phyloP scores from a whole-genome alignment of 2,888 invertebrate genomes.

The Xylota sylvarum region DNA sequence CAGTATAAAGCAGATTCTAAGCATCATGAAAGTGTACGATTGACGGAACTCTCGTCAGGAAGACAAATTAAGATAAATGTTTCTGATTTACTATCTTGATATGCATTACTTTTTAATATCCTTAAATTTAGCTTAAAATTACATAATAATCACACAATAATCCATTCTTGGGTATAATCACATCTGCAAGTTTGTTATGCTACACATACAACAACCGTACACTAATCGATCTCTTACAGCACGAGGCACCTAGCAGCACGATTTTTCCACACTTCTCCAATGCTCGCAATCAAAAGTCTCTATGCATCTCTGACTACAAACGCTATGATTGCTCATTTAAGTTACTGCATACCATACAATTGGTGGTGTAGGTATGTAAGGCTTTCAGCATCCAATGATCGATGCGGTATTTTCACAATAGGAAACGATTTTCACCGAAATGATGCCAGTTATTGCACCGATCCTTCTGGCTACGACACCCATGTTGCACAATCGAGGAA shows the following conservation, averaged over 20 bases:
- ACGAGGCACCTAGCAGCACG: constrained; percentile 28
- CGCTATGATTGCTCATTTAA: constrained; percentile 37
- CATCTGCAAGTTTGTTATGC: constrained; percentile 20
- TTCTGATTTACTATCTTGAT: not conserved
- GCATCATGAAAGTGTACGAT: too few relatives aligned
- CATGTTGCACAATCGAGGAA: constrained; percentile 48
- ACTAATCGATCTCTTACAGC: constrained; percentile 38
- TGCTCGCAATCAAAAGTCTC: constrained; percentile 5
- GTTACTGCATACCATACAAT: constrained; percentile 6
- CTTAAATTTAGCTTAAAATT: not conserved
- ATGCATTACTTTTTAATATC: not conserved
- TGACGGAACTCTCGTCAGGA: too few relatives aligned
- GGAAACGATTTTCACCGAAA: constrained; percentile 17
- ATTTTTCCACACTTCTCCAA: constrained; percentile 49
- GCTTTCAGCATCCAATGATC: constrained; percentile 32
- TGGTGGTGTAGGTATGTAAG: constrained; percentile 1
- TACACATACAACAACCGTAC: constrained; percentile 20
- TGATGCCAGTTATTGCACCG: constrained; percentile 7
- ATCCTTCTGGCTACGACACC: not conserved
- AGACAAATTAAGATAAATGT: too few relatives aligned
- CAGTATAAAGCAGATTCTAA: too few relatives aligned
- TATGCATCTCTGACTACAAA: constrained; percentile 6
- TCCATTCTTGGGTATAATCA: not conserved
- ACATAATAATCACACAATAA: not conserved
- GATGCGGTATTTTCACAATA: constrained; percentile 38